These are phyloP conservation scores for Eulimnadia texana DNA, from an alignment of 1,140 invertebrate species.

Conservation along the genomic window DNA sequence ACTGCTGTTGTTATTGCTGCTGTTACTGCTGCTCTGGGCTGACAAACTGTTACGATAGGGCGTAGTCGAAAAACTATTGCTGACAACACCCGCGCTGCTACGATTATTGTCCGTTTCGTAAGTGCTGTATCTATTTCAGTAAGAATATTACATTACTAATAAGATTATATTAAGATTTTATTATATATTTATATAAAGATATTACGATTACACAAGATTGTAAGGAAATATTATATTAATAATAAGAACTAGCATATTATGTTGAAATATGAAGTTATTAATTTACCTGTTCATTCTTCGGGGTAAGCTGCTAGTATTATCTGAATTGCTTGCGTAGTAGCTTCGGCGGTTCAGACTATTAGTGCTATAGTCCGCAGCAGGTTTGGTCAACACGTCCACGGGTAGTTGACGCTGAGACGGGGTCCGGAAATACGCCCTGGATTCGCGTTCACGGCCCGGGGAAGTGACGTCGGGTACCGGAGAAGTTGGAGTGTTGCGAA, in stretches of 20 bases:
- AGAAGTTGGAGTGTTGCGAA: slow-evolving; percentile 1
- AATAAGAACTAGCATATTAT: too few species aligned
- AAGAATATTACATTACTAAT: too few species aligned
- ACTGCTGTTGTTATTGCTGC: background rate
- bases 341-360: slow-evolving; percentile 7
- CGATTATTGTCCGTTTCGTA: background rate
- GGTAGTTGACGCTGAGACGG: background rate
- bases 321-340: background rate
- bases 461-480: too few species aligned
- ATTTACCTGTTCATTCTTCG: background rate
- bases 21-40: too few species aligned
- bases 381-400: background rate
- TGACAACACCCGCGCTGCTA: too few species aligned
- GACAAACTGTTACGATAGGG: background rate
- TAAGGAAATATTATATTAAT: too few species aligned
- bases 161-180: too few species aligned
- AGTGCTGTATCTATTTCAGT: slow-evolving; percentile 2
- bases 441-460: background rate
- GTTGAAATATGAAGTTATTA: background rate
- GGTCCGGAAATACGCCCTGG: background rate
- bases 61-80: background rate
- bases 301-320: slow-evolving; percentile 7
- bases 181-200: too few species aligned
- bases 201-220: too few species aligned
- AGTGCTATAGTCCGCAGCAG: background rate